Conservation (phyloP, 2,797 vertebrate genomes). For the Manis crassicaudata region DNA sequence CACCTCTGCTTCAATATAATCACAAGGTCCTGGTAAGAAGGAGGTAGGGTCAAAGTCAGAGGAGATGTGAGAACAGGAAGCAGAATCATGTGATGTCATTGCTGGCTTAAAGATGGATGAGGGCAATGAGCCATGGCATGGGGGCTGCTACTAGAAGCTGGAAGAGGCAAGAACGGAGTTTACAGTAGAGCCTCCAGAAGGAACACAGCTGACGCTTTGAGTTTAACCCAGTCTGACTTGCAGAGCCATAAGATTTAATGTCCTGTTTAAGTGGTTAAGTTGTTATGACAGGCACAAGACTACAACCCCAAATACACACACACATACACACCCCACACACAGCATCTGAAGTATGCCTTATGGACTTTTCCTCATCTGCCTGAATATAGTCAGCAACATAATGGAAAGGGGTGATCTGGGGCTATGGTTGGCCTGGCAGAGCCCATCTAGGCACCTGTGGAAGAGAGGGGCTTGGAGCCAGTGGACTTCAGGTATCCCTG, state of each 20-base stretch:
- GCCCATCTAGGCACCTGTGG: not conserved
- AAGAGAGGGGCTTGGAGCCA: not conserved
- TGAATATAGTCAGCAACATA: not conserved
- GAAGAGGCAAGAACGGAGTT: not conserved
- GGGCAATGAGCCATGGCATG: not conserved
- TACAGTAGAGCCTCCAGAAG: not conserved
- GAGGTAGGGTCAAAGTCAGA: not conserved
- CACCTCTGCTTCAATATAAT: not conserved
- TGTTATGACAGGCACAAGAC: not conserved
- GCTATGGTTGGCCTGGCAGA: not conserved
- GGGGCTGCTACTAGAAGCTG: not conserved
- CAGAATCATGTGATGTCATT: not conserved
- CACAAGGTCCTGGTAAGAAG: not conserved
- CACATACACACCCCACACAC: fast-evolving
- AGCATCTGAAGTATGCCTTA: not conserved
- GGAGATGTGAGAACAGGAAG: not conserved
- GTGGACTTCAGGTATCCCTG: not conserved
- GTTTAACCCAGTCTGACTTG: not conserved
- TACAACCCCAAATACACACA: not conserved
- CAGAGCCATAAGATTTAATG: not conserved
- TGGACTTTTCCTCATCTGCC: not conserved
- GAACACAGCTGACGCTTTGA: not conserved
- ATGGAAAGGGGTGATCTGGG: not conserved
- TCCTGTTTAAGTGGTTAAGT: not conserved
- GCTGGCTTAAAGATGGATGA: not conserved